phyloP scores from a whole-genome alignment of 2,888 invertebrate species.

The Zelleria hepariella region DNA sequence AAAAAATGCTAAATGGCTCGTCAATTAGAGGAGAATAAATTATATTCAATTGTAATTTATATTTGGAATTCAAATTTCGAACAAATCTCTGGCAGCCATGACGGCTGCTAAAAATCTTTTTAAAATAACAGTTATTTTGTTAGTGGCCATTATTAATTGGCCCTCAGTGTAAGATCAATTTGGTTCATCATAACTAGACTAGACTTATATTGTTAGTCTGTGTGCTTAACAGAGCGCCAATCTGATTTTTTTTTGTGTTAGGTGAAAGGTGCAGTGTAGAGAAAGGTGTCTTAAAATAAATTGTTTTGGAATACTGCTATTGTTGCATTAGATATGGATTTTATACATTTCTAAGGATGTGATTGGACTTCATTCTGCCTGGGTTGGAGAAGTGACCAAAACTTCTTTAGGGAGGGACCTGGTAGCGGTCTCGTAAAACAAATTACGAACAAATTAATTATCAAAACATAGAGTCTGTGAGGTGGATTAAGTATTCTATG shows the following conservation, averaged over 20 bases:
- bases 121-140: not conserved
- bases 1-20: not conserved
- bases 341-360: no score
- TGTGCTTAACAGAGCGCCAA: conserved; percentile 65
- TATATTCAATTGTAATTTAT: not conserved
- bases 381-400: no score
- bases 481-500: no score
- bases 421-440: no score
- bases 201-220: conserved; percentile 38
- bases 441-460: no score
- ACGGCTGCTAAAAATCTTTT: not conserved
- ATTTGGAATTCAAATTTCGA: not conserved
- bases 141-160: conserved; percentile 24
- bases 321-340: not conserved
- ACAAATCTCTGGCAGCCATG: not conserved
- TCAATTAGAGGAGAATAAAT: not conserved
- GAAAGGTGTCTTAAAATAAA: conserved; percentile 37
- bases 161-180: conserved; percentile 29
- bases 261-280: conserved; percentile 62
- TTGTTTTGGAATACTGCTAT: conserved; percentile 17
- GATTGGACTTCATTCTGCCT: no score
- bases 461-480: no score
- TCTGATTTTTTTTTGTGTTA: conserved; percentile 24
- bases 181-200: conserved; percentile 29
- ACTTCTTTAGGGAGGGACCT: no score